Percentiles rank a stretch among this genome's conserved stretches.
Evolutionary conservation across 2,113 vertebrate genomes (phyloP).

Genomic region (Elephantulus edwardii): DNA sequence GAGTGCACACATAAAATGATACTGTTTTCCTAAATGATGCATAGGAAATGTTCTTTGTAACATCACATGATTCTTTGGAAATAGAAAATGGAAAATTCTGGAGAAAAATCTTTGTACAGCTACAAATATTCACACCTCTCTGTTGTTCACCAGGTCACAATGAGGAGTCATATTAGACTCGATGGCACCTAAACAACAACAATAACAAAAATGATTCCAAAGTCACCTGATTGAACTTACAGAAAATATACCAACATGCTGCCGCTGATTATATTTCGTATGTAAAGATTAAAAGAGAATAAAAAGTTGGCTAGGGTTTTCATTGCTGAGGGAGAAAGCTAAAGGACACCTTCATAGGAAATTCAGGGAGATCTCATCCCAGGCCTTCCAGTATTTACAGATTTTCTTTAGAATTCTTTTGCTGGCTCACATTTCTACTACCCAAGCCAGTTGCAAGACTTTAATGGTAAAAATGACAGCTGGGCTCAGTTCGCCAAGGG

Average conservation of each 20-base stretch:
- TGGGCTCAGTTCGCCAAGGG: not conserved
- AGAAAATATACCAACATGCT: not conserved
- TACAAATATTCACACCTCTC: not conserved
- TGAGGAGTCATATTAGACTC: too few species aligned
- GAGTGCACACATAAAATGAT: not conserved
- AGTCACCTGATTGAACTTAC: not conserved
- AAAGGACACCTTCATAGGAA: rapidly evolving
- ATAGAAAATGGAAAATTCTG: not conserved
- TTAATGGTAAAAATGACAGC: not conserved
- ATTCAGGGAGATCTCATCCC: not conserved
- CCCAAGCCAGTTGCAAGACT: not conserved
- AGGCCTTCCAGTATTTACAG: not conserved
- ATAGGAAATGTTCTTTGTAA: not conserved
- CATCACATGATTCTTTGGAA: not conserved
- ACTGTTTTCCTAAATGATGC: not conserved
- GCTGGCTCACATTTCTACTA: not conserved
- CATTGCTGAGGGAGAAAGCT: not conserved
- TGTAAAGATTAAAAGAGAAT: not conserved
- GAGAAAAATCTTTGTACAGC: not conserved
- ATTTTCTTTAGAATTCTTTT: conserved; percentile 2
- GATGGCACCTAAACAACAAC: too few species aligned
- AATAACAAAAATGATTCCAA: conserved; percentile 16
- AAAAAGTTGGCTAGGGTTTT: not conserved
- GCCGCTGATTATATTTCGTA: not conserved
- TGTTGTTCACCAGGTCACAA: too few species aligned